Percentiles rank a stretch among this genome's conserved stretches.
Evolutionary conservation across 2,113 vertebrate genomes (phyloP).

Genomic region (Dasyprocta punctata): DNA sequence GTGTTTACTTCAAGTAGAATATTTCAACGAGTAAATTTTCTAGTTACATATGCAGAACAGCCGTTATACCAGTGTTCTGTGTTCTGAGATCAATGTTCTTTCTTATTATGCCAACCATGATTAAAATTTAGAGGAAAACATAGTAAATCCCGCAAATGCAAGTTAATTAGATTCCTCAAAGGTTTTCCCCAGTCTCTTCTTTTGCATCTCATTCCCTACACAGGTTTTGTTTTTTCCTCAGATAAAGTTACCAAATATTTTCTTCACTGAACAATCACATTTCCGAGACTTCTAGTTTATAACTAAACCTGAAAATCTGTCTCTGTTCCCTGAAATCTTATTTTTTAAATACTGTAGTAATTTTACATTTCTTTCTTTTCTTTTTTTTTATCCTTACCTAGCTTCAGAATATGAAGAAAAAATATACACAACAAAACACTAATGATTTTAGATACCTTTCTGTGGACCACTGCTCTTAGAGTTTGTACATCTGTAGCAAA

Average conservation of each 20-base stretch:
- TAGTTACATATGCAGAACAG: conserved; percentile 6
- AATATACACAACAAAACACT: conserved; percentile 1
- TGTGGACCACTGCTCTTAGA: background rate
- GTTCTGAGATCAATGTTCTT: background rate
- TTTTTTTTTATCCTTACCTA: background rate
- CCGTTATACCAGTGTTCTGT: background rate
- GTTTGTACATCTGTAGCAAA: background rate
- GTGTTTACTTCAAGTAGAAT: conserved; percentile 42
- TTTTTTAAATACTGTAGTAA: background rate
- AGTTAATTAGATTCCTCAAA: background rate
- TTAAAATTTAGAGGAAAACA: conserved; percentile 25
- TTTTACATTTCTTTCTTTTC: background rate
- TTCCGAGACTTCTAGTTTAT: background rate
- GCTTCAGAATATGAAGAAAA: background rate
- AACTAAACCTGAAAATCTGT: background rate
- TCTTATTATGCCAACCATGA: conserved; percentile 16
- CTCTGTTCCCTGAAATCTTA: background rate
- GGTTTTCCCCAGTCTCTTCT: background rate
- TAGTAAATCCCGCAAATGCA: background rate
- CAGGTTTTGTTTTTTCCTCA: background rate
- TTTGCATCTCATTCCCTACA: background rate
- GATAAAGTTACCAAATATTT: background rate
- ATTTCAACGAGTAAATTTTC: conserved; percentile 30
- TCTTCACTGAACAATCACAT: conserved; percentile 4
- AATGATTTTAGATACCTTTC: background rate